Base-by-base conservation (phyloP, 92 coral and sea anemone species). In the Paragorgia papillata region DNA sequence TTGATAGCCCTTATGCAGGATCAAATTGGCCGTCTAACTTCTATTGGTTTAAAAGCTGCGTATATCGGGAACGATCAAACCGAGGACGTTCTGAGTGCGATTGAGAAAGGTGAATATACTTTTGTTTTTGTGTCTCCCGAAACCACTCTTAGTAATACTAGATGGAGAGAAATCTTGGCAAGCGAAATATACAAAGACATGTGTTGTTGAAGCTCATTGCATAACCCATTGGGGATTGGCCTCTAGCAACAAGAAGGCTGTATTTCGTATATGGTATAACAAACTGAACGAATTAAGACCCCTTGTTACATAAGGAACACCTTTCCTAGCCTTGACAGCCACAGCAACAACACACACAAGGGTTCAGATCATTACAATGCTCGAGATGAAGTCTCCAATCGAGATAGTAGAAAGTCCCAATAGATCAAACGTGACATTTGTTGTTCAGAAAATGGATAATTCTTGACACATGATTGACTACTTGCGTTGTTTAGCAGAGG, bases 301-400 rank as follows among this genome's bases (percentile, higher is more conserved):
- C 5, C 56, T 82, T 10, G 54, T 50, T 22, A 19, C 43, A 51
- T 3, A 17, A 13, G 65, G 66, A 27, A 43, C 46, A 54, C 83
- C 77, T 9, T 78, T 78, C 61, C 32, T 81, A 31, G 89, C 86
- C 34, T 67, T 81, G 75, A 85, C 86, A 19, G 86, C 89, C n/a
- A 75, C 89, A 9, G 89, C 89, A 33, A 85, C 89, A 15, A 74
- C 41, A 46, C 74, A 46, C 32, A 81, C 86, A 19, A 80, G 76
- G 69, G 76, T 64, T 29, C 68, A 81, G 32, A 57, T 86, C 14
- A 24, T 82, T 20, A 62, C n/a, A 35, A 50, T 86, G 70, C 76
- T 82, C 19, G 55, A 82, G 57, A 67, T 86, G 1, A 66, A 54
- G 31, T 40, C 50, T 24, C 86, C 82, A 10, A 61, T 43, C 3